phyloP scores from a whole-genome alignment of 2,888 invertebrate genomes.

The Drosophila yooni region DNA sequence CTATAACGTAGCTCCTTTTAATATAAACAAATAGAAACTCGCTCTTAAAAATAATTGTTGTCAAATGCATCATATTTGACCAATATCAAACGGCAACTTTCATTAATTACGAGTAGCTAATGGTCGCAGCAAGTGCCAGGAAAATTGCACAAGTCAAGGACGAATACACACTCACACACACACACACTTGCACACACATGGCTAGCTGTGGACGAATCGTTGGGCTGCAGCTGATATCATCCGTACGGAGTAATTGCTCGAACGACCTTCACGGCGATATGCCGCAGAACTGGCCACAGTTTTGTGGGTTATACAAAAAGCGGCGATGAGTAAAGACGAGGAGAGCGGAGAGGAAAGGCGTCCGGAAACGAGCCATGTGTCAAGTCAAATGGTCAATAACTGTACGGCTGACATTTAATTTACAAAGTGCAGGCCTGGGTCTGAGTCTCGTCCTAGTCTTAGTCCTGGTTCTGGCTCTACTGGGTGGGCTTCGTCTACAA shows the following conservation, averaged over 20 bases:
- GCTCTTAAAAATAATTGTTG: neutral
- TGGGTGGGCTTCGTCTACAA: constrained; percentile 45
- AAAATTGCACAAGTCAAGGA: constrained; percentile 72
- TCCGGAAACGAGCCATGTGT: constrained; percentile 62
- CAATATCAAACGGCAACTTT: neutral
- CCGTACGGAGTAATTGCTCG: constrained; percentile 62
- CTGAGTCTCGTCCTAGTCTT: constrained; percentile 2
- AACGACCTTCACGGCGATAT: constrained; percentile 71
- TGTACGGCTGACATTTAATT: constrained; percentile 72
- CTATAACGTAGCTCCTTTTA: neutral
- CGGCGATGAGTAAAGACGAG: neutral
- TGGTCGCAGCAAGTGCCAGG: constrained; percentile 20
- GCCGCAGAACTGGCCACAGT: constrained; percentile 66
- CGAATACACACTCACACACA: constrained; percentile 34
- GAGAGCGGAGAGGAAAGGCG: constrained; percentile 31
- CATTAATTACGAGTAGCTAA: constrained; percentile 9
- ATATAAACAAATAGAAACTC: neutral
- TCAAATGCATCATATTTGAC: neutral
- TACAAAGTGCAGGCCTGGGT: constrained; percentile 54
- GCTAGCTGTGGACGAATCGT: constrained; percentile 29
- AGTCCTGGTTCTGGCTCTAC: constrained; percentile 5
- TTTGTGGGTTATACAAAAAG: constrained; percentile 64
- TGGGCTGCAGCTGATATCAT: constrained; percentile 51
- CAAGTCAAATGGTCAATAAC: constrained; percentile 59
- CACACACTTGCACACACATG: neutral